Conservation (phyloP, 2,888 invertebrate species). For the Drosophila suboccidentalis region DNA sequence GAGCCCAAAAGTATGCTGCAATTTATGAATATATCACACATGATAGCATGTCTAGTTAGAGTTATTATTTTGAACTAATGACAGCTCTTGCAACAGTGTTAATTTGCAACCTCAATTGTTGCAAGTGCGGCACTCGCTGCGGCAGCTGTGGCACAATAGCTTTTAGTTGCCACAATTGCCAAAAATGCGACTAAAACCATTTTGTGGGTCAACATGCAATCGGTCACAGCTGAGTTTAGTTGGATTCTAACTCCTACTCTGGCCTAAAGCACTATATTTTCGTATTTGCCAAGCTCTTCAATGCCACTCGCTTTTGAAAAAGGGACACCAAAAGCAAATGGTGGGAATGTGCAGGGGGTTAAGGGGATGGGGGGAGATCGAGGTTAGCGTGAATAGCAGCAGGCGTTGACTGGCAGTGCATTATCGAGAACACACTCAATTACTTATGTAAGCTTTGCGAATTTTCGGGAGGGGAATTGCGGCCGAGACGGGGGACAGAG, state of each 20-base stretch:
- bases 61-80: slow-evolving; percentile 26
- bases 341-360: not conserved
- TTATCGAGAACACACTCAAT: slow-evolving; percentile 80
- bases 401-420: slow-evolving; percentile 60
- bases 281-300: slow-evolving; percentile 70
- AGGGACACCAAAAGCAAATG: slow-evolving; percentile 46
- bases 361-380: not conserved
- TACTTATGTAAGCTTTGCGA: slow-evolving; percentile 73
- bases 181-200: slow-evolving; percentile 19
- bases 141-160: slow-evolving; percentile 12
- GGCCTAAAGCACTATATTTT: slow-evolving; percentile 40
- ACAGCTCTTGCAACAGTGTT: slow-evolving; percentile 15
- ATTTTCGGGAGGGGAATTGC: slow-evolving; percentile 5
- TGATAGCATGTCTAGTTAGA: not conserved
- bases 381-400: slow-evolving; percentile 20
- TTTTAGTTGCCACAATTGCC: slow-evolving; percentile 22
- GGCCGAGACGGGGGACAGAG: not conserved
- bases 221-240: slow-evolving; percentile 32
- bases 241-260: slow-evolving; percentile 12
- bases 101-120: slow-evolving; percentile 15
- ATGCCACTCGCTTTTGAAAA: slow-evolving; percentile 41
- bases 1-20: not conserved
- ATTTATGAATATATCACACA: not conserved
- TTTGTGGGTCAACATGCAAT: slow-evolving; percentile 57
- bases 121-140: slow-evolving; percentile 9